Evolutionary conservation across 2,888 invertebrate genomes (phyloP), one percentile per base, ranked within the genome.

Genomic region (Scrobipalpa atriplicella): DNA sequence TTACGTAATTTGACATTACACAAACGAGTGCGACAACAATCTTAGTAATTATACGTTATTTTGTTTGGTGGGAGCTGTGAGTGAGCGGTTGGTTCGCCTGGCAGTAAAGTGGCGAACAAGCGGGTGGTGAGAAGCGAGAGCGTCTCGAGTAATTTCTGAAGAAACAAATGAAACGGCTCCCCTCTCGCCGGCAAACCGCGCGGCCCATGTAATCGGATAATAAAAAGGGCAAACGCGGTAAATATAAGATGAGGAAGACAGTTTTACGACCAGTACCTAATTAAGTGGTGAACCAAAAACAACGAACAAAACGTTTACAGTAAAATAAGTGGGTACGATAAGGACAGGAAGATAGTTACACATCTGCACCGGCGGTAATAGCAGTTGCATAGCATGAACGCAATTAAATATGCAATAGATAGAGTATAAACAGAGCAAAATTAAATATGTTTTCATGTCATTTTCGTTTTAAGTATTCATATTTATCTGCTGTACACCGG

Each of bases 231-330:
- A 90, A 92, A 91, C 91, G 91, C 90, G 91, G 92, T 92, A 92
- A 92, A 92, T 92, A 92, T 92, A 91, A 92, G 92, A 92, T 92
- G 92, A 92, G 92, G 90, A 92, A 92, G 92, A 92, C 92, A 92
- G 92, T 92, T 92, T 92, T 92, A 92, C 92, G 92, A 92, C 85
- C 90, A 83, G 83, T 86, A 88, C 90, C 92, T 92, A 92, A 92
- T 92, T 92, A 92, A 92, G 92, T 88, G 92, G 92, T 88, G 89
- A 90, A 87, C 89, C 85, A 87, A 87, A 87, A 86, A 89, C 86
- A 87, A 87, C 82, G 84, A 85, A 89, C 81, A 81, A 86, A 91
- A 82, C 88, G 86, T 86, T 91, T 86, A 88, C 85, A 81, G 80
- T 80, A 76, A 76, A 80, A 84, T 86, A 82, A 84, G 79, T 70